Conservation (phyloP, 2,888 invertebrate species). For the Piscicola geometra region DNA sequence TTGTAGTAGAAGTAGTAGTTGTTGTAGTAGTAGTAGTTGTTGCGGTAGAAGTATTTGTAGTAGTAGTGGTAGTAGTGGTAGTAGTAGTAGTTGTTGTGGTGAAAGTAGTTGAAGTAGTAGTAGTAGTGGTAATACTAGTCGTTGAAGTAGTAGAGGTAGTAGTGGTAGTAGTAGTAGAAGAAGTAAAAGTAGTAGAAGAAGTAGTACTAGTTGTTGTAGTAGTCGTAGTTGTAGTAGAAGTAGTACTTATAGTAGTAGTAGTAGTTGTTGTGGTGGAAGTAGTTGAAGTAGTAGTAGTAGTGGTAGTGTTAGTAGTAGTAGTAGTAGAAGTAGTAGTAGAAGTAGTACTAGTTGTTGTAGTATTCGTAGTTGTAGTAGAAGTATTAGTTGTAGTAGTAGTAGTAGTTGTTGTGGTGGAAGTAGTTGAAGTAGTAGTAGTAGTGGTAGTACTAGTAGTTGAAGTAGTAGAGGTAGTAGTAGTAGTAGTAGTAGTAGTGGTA, state of each 20-base stretch:
- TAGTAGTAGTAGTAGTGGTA: slow-evolving; percentile 9
- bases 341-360: slow-evolving; percentile 23
- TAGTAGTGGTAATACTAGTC: not conserved
- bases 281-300: slow-evolving; percentile 38
- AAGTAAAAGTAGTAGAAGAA: slow-evolving; percentile 6
- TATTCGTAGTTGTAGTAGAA: slow-evolving; percentile 16
- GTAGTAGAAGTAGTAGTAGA: slow-evolving; percentile 24
- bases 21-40: slow-evolving; percentile 13
- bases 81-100: slow-evolving; percentile 21
- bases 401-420: slow-evolving; percentile 36
- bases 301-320: slow-evolving; percentile 18
- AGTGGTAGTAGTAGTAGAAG: slow-evolving; percentile 29
- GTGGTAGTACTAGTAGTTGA: slow-evolving; percentile 20
- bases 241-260: slow-evolving; percentile 28
- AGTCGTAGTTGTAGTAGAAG: slow-evolving; percentile 32
- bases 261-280: slow-evolving; percentile 22
- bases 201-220: slow-evolving; percentile 31
- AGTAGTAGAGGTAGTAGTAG: slow-evolving; percentile 21
- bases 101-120: slow-evolving; percentile 15
- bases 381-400: slow-evolving; percentile 22
- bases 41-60: slow-evolving; percentile 10
- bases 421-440: slow-evolving; percentile 34
- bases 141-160: slow-evolving; percentile 11
- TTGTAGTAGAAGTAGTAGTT: slow-evolving; percentile 23
- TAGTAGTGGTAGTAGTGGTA: slow-evolving; percentile 20